Percentiles rank a stretch among this genome's conserved stretches.
These are phyloP conservation scores for Antheraea pernyi DNA, from an alignment of 1,140 invertebrate genomes.

Conservation along the genomic window DNA sequence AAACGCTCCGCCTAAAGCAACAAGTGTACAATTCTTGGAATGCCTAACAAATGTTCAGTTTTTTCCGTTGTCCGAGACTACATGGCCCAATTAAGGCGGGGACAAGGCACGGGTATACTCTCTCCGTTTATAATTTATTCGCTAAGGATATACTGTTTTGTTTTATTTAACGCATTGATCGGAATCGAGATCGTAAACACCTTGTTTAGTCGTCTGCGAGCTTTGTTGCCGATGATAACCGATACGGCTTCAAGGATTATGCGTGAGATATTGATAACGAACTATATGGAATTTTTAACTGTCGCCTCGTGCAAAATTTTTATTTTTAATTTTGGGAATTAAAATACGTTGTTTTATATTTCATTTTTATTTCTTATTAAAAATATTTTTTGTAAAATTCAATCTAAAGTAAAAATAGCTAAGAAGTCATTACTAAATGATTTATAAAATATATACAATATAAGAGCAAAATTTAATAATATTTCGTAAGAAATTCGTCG, in stretches of 20 bases:
- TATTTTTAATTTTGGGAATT: background rate
- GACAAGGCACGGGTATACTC: conserved; percentile 35
- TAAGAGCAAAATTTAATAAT: too few species aligned
- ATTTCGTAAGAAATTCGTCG: too few species aligned
- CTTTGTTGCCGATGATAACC: conserved; percentile 57
- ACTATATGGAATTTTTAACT: background rate
- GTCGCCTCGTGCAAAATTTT: background rate
- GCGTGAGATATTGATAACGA: conserved; percentile 25
- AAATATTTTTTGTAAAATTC: too few species aligned
- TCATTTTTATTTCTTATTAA: too few species aligned
- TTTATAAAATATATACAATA: too few species aligned
- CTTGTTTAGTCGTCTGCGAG: conserved; percentile 60
- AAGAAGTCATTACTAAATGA: too few species aligned
- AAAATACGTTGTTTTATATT: too few species aligned
- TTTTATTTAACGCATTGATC: conserved; percentile 53
- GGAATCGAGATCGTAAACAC: conserved; percentile 72
- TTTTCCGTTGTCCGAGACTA: conserved; percentile 59
- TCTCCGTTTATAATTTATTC: conserved; percentile 73
- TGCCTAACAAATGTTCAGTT: conserved; percentile 76
- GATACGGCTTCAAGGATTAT: conserved; percentile 21
- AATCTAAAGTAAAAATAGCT: too few species aligned
- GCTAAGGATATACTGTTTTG: conserved; percentile 60
- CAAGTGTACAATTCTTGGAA: conserved; percentile 74
- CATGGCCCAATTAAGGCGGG: conserved; percentile 72
- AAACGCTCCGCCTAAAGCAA: conserved; percentile 41